These are phyloP conservation scores for Metopia argyrocephala DNA, from an alignment of 2,888 invertebrate species.

Conservation along the genomic window DNA sequence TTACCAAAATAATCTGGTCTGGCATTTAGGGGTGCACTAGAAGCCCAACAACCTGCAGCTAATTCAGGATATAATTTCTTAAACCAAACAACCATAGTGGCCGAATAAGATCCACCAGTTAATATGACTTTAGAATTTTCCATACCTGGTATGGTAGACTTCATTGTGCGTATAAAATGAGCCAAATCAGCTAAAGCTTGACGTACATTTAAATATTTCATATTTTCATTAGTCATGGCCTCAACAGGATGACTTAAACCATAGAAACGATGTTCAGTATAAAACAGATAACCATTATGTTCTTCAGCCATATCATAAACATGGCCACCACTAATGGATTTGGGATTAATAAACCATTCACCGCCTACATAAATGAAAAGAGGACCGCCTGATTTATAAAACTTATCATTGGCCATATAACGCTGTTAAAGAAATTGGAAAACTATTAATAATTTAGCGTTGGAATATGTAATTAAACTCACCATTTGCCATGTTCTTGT, in stretches of 20 bases:
- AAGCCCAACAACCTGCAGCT: slow-evolving; percentile 82
- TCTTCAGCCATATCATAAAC: slow-evolving; percentile 82
- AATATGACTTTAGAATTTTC: slow-evolving; percentile 79
- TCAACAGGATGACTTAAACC: slow-evolving; percentile 85
- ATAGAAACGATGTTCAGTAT: slow-evolving; percentile 90
- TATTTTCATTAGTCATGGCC: slow-evolving; percentile 81
- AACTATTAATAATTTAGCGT: background rate
- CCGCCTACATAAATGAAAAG: slow-evolving; percentile 84
- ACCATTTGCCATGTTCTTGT: slow-evolving; percentile 80
- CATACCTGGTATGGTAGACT: slow-evolving; percentile 73
- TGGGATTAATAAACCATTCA: slow-evolving; percentile 84
- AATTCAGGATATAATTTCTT: slow-evolving; percentile 84
- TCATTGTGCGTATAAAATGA: slow-evolving; percentile 81
- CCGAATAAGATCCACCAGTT: slow-evolving; percentile 84
- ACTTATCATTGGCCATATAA: slow-evolving; percentile 80
- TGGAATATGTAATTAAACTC: background rate
- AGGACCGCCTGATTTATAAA: slow-evolving; percentile 79
- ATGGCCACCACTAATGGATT: slow-evolving; percentile 81
- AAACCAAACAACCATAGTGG: slow-evolving; percentile 84
- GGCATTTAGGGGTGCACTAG: slow-evolving; percentile 84
- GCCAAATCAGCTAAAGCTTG: slow-evolving; percentile 85
- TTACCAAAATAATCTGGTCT: slow-evolving; percentile 81
- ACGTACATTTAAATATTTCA: slow-evolving; percentile 82
- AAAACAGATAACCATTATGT: slow-evolving; percentile 83
- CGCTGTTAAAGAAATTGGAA: slow-evolving; percentile 71